Percentiles rank a stretch among this genome's conserved stretches.
Evolutionary conservation across 2,113 vertebrate species (phyloP).

Genomic region (Larimichthys crocea): DNA sequence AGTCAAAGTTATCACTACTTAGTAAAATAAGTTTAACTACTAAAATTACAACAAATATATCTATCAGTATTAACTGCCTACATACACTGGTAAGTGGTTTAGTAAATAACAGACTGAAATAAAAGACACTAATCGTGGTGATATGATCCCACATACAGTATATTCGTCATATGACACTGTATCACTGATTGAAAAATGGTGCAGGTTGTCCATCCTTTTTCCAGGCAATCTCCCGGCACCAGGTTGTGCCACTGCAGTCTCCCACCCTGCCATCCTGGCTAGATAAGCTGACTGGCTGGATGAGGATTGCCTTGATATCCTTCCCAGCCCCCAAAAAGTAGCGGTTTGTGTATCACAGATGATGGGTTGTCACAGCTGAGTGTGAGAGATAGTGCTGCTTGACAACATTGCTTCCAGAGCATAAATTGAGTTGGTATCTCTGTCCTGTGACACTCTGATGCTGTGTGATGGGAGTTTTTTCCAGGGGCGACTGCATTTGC

Average conservation of each 20-base stretch:
- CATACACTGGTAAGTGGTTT: background rate
- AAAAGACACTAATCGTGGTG: background rate
- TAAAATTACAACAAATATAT: background rate
- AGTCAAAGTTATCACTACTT: no score
- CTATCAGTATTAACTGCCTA: no score
- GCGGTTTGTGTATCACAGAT: slow-evolving; percentile 60
- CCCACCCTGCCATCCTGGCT: slow-evolving; percentile 12
- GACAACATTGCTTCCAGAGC: slow-evolving; percentile 57
- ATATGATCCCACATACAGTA: background rate
- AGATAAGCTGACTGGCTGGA: slow-evolving; percentile 56
- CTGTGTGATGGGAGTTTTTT: slow-evolving; percentile 28
- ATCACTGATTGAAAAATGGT: background rate
- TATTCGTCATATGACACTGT: background rate
- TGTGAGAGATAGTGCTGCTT: slow-evolving; percentile 70
- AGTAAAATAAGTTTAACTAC: no score
- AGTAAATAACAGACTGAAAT: background rate
- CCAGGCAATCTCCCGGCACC: slow-evolving; percentile 3
- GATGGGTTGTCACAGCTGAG: slow-evolving; percentile 76
- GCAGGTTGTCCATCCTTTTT: background rate
- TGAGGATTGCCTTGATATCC: slow-evolving; percentile 68
- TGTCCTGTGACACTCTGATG: slow-evolving; percentile 24
- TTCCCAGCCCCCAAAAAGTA: slow-evolving; percentile 46
- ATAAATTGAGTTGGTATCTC: slow-evolving; percentile 47
- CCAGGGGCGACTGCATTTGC: slow-evolving; percentile 5
- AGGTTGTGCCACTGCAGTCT: slow-evolving; percentile 17